Evolutionary conservation across 64 coral and sea anemone species (phyloP), one percentile per base, ranked within the genome.

Genomic region (Astreopora myriophthalma): DNA sequence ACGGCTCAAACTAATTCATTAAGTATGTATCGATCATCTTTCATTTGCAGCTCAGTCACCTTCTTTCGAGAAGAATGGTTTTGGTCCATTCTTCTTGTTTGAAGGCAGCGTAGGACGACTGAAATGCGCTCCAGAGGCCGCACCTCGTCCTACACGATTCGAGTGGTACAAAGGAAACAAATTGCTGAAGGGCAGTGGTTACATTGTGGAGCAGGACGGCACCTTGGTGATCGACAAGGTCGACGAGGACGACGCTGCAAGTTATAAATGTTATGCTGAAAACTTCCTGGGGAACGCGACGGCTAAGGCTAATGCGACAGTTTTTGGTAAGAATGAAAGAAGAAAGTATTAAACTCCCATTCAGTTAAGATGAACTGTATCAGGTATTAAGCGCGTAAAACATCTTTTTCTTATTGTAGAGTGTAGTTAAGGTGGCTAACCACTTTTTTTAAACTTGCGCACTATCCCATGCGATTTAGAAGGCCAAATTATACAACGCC

Each of bases 11-110:
- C n/a, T n/a, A n/a, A n/a, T n/a, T n/a, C n/a, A 46, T 46, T 6
- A 46, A 46, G 42, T 46, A 6, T 46, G 11, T 46, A 4, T 46
- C 42, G 4, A 6, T 46, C 11, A 46, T 46, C 19, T 69, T 69
- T 9, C 68, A 31, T 48, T 78, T 79, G 2, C 39, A 89, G 87
- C 57, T 14, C 30, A 20, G 5, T 11, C 49, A 40, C 87, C 74
- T 42, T 58, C 39, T 1, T 78, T 89, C 25, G 7, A 38, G 23
- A 76, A 52, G 13, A 73, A 35, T n/a, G 70, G 70, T 0, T 89
- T 89, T 79, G 87, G 87, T 6, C 87, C 87, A 27, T 89, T 89
- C 58, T 79, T 79, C 58, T 1, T 89, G 1, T 89, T 89, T 34
- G 36, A 75, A 27, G 74, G 17, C 14, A 89, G 51, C 19, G 40